phyloP scores from a whole-genome alignment of 1,140 invertebrate species.

The Nymphalis io region DNA sequence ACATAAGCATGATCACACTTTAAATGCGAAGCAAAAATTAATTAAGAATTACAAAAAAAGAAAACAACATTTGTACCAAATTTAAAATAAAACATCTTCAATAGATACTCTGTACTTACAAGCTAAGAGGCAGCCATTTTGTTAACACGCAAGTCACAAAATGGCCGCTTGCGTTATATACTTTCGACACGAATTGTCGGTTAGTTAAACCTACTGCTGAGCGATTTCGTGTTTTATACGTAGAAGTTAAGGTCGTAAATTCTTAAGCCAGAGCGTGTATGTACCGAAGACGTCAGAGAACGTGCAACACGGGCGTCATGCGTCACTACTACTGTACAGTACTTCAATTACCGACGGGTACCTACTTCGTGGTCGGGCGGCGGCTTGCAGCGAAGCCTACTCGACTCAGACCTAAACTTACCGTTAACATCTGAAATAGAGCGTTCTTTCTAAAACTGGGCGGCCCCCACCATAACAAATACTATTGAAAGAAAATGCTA shows the following conservation, averaged over 20 bases:
- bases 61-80: slow-evolving; percentile 72
- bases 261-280: slow-evolving; percentile 49
- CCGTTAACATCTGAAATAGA: slow-evolving; percentile 80
- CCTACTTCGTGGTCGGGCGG: slow-evolving; percentile 40
- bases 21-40: slow-evolving; percentile 74
- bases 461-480: slow-evolving; percentile 67
- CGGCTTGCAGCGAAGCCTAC: slow-evolving; percentile 47
- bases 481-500: slow-evolving; percentile 72
- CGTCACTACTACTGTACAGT: slow-evolving; percentile 48
- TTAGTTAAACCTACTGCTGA: slow-evolving; percentile 36
- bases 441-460: slow-evolving; percentile 68
- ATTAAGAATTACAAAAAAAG: slow-evolving; percentile 55
- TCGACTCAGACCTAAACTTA: slow-evolving; percentile 74
- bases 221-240: slow-evolving; percentile 35
- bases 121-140: slow-evolving; percentile 70
- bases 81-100: slow-evolving; percentile 63
- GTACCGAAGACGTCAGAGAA: slow-evolving; percentile 56
- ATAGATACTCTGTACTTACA: slow-evolving; percentile 76
- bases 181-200: slow-evolving; percentile 42
- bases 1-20: slow-evolving; percentile 78
- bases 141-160: slow-evolving; percentile 54
- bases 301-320: slow-evolving; percentile 66
- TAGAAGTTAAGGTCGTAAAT: slow-evolving; percentile 36
- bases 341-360: slow-evolving; percentile 21
- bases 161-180: slow-evolving; percentile 61